These are phyloP conservation scores for Drosophila atripex DNA, from an alignment of 2,888 invertebrate species.

Conservation along the genomic window DNA sequence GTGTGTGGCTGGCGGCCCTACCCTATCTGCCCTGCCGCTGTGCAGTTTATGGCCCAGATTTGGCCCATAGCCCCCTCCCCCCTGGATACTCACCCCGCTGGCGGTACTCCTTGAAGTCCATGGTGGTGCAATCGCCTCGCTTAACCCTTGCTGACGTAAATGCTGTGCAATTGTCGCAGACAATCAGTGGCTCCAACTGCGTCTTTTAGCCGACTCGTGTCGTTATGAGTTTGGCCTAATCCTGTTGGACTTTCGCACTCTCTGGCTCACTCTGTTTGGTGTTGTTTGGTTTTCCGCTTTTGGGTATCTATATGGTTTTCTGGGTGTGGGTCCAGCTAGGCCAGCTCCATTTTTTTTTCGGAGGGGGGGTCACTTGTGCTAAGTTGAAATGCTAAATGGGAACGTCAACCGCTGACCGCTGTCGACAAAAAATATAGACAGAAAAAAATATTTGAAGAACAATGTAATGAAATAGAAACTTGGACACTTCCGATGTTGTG, in stretches of 20 bases:
- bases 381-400: slow-evolving; percentile 62
- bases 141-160: slow-evolving; percentile 41
- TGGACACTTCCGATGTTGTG: slow-evolving; percentile 59
- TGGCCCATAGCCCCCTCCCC: neutral
- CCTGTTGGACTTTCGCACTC: slow-evolving; percentile 26
- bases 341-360: slow-evolving; percentile 44
- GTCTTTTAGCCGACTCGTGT: slow-evolving; percentile 3
- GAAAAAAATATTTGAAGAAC: slow-evolving; percentile 13
- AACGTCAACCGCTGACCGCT: slow-evolving; percentile 69
- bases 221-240: slow-evolving; percentile 40
- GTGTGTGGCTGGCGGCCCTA: no score
- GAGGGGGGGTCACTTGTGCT: slow-evolving; percentile 7
- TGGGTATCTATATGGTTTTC: neutral
- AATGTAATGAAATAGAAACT: slow-evolving; percentile 46
- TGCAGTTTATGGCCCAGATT: slow-evolving; percentile 65
- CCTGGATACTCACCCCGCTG: slow-evolving; percentile 84
- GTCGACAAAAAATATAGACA: slow-evolving; percentile 19
- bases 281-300: neutral
- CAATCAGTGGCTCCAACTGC: slow-evolving; percentile 18
- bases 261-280: neutral
- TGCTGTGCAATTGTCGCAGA: slow-evolving; percentile 29
- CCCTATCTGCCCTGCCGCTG: no score
- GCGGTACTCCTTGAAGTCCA: slow-evolving; percentile 85
- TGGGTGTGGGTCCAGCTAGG: slow-evolving; percentile 14
- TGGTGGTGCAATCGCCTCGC: slow-evolving; percentile 56